phyloP scores from a whole-genome alignment of 2,113 vertebrate species.

The Tor tambroides region DNA sequence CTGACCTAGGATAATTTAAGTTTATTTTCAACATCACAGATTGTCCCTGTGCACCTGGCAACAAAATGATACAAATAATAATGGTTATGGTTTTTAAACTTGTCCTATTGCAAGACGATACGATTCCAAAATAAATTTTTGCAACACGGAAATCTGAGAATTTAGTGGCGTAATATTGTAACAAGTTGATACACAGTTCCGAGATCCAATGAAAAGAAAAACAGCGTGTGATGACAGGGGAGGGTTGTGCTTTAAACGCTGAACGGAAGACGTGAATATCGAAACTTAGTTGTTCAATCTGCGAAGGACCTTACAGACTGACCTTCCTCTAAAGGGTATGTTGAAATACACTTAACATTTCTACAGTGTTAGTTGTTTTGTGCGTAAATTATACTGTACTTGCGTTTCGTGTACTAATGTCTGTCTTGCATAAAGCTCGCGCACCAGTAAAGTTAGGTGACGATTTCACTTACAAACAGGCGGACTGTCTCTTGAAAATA shows the following conservation, averaged over 20 bases:
- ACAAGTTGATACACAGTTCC: not conserved
- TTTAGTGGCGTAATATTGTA: not conserved
- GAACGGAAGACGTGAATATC: not conserved
- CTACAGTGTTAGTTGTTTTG: not conserved
- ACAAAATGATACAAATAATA: not conserved
- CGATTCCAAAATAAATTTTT: not conserved
- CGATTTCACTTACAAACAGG: not conserved
- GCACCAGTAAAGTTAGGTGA: too few species aligned
- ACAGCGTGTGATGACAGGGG: not conserved
- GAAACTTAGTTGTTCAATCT: not conserved
- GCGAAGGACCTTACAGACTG: not conserved
- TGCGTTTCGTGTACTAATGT: not conserved
- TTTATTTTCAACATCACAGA: not conserved
- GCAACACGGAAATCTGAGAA: not conserved
- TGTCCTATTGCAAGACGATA: not conserved
- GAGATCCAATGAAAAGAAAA: conserved; percentile 23
- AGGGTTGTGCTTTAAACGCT: conserved; percentile 13
- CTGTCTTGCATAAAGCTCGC: not conserved
- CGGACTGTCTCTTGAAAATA: not conserved
- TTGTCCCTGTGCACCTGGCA: not conserved
- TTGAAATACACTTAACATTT: not conserved
- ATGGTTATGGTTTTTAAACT: not conserved
- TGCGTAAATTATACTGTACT: not conserved
- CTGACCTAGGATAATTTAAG: not conserved
- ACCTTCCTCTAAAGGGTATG: conserved; percentile 20